phyloP scores from a whole-genome alignment of 1,140 invertebrate species.

The Neodiprion pinetum region DNA sequence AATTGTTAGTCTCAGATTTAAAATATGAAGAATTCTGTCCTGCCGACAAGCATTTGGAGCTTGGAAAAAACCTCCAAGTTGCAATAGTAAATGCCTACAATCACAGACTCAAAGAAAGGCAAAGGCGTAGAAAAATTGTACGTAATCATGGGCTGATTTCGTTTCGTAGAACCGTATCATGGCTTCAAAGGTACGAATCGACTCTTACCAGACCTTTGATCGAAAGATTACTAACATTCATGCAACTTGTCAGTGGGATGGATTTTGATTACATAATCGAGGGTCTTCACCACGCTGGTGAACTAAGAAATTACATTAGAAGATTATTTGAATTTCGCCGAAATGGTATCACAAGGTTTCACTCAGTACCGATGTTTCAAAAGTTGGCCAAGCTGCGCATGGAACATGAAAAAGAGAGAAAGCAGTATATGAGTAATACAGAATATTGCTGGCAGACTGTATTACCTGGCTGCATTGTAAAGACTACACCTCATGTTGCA shows the following conservation, averaged over 20 bases:
- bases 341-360: constrained; percentile 74
- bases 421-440: constrained; percentile 61
- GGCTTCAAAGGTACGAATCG: constrained; percentile 70
- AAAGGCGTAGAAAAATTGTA: constrained; percentile 75
- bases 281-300: constrained; percentile 72
- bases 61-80: constrained; percentile 71
- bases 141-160: constrained; percentile 82
- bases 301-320: constrained; percentile 70
- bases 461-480: constrained; percentile 27
- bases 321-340: constrained; percentile 72
- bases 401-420: constrained; percentile 66
- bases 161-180: constrained; percentile 68
- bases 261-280: constrained; percentile 83
- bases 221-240: constrained; percentile 73
- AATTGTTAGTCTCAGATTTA: constrained; percentile 73
- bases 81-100: constrained; percentile 75
- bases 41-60: constrained; percentile 62
- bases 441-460: constrained; percentile 54
- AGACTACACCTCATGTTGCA: constrained; percentile 21
- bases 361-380: constrained; percentile 72
- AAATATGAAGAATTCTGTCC: constrained; percentile 61
- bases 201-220: constrained; percentile 68
- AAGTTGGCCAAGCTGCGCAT: constrained; percentile 64
- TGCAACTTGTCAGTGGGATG: constrained; percentile 75
- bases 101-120: constrained; percentile 74